These are phyloP conservation scores for Porites evermanni DNA, from an alignment of 92 coral and sea anemone genomes.

Conservation along the genomic window DNA sequence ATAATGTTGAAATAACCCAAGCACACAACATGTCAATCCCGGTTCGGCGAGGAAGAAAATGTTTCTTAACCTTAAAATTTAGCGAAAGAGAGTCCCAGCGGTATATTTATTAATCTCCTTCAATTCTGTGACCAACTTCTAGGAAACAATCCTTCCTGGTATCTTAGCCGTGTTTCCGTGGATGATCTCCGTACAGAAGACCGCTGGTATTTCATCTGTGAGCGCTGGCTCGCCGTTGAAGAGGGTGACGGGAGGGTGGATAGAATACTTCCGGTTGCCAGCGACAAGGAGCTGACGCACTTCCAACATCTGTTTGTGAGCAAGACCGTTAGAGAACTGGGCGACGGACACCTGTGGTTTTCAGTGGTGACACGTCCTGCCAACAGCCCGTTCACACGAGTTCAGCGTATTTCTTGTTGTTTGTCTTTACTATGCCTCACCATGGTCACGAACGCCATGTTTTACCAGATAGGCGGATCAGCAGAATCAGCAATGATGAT, in stretches of 20 bases:
- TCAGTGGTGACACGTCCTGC: constrained; percentile 94
- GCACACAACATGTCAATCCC: too few species aligned
- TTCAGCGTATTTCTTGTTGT: constrained; percentile 92
- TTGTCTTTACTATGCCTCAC: constrained; percentile 91
- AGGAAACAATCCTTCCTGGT: constrained; percentile 95
- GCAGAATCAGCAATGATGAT: constrained; percentile 47
- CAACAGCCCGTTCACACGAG: constrained; percentile 89
- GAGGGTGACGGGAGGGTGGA: constrained; percentile 94
- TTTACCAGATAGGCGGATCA: constrained; percentile 80
- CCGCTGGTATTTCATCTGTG: constrained; percentile 87
- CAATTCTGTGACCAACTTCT: background rate
- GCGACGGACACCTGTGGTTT: constrained; percentile 98
- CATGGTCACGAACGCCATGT: constrained; percentile 95
- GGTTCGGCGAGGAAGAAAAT: too few species aligned
- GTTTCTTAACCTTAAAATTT: too few species aligned
- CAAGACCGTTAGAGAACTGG: constrained; percentile 86
- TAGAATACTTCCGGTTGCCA: constrained; percentile 84
- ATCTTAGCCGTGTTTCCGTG: constrained; percentile 86
- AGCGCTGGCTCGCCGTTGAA: constrained; percentile 97
- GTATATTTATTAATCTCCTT: too few species aligned
- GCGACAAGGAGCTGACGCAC: constrained; percentile 80
- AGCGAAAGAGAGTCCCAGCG: background rate
- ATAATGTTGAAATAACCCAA: too few species aligned
- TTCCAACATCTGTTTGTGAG: constrained; percentile 89
- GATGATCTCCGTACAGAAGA: constrained; percentile 78